Evolutionary conservation across 2,797 vertebrate genomes (phyloP), one percentile per base, ranked within the genome.

Genomic region (Sphenodon punctatus): DNA sequence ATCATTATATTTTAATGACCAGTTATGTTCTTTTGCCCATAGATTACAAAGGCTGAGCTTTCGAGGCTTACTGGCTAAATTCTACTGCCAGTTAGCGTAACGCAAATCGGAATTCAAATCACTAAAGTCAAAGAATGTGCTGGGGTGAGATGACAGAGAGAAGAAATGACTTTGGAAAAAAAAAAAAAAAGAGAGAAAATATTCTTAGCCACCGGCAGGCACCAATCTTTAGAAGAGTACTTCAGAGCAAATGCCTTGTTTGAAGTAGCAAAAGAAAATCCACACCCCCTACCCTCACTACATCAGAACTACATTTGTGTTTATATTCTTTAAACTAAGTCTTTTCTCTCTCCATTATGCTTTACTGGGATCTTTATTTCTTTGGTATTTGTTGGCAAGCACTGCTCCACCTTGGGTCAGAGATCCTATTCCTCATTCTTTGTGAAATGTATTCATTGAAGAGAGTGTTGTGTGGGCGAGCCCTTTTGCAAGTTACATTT

Each of bases 371-470:
- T 42, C 10, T 49, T 27, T 70, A 15, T 68, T 58, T 65, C 25
- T 13, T 42, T 39, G 4, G 55, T 43, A 9, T n/a, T n/a, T n/a
- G 38, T 67, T 67, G 45, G 51, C 71, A 76, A 67, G 23, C 38
- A 30, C 64, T 59, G 41, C 59, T 63, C 20, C 0, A 5, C 6
- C 19, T 36, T 30, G 70, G n/a, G n/a, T 67, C n/a, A 51, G 45
- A 3, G 6, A 20, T 2, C 13, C 0, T 0, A 7, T 53, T 23
- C 8, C 6, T 27, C 41, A 4, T 39, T 63, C 25, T 60, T n/a
- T n/a, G n/a, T n/a, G n/a, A n/a, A n/a, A n/a, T n/a, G n/a, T n/a
- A n/a, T n/a, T n/a, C n/a, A n/a, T n/a, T n/a, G n/a, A n/a, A n/a
- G n/a, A n/a, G n/a, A n/a, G n/a, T n/a, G n/a, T n/a, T n/a, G n/a